Evolutionary conservation across 92 coral and sea anemone genomes (phyloP).

Genomic region (Paragorgia papillata): DNA sequence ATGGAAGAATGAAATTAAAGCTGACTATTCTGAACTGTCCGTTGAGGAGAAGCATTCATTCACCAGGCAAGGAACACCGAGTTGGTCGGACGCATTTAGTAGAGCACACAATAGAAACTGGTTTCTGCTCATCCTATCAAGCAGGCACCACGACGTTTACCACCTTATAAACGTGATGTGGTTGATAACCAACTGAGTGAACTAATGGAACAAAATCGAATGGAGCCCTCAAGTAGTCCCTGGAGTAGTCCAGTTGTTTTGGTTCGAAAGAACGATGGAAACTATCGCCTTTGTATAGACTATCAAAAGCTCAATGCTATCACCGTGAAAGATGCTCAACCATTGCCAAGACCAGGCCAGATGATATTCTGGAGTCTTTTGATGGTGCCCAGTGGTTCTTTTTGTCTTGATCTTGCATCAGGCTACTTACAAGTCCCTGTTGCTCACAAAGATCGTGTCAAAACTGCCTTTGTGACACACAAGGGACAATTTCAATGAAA

Average conservation of each 20-base stretch:
- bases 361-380: slow-evolving; percentile 48
- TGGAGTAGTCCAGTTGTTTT: slow-evolving; percentile 53
- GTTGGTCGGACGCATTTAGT: too few relatives aligned
- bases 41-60: slow-evolving; percentile 37
- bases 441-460: slow-evolving; percentile 16
- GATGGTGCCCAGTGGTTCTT: slow-evolving; percentile 44
- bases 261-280: slow-evolving; percentile 24
- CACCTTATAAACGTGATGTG: slow-evolving; percentile 15
- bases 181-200: slow-evolving; percentile 45
- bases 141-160: slow-evolving; percentile 50
- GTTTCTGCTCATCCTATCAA: slow-evolving; percentile 49
- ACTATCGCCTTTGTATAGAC: too few relatives aligned
- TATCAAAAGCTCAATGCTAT: too few relatives aligned
- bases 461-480: slow-evolving; percentile 38
- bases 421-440: slow-evolving; percentile 45
- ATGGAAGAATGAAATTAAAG: slow-evolving; percentile 28
- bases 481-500: slow-evolving; percentile 40
- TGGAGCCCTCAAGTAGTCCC: slow-evolving; percentile 44
- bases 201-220: slow-evolving; percentile 26
- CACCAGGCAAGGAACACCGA: too few relatives aligned
- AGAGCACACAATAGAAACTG: too few relatives aligned
- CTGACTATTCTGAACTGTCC: slow-evolving; percentile 42
- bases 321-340: too few relatives aligned
- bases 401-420: slow-evolving; percentile 44
- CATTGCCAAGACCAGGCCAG: too few relatives aligned